Conservation (phyloP, 2,797 vertebrate genomes). For the Etheostoma perlongum region DNA sequence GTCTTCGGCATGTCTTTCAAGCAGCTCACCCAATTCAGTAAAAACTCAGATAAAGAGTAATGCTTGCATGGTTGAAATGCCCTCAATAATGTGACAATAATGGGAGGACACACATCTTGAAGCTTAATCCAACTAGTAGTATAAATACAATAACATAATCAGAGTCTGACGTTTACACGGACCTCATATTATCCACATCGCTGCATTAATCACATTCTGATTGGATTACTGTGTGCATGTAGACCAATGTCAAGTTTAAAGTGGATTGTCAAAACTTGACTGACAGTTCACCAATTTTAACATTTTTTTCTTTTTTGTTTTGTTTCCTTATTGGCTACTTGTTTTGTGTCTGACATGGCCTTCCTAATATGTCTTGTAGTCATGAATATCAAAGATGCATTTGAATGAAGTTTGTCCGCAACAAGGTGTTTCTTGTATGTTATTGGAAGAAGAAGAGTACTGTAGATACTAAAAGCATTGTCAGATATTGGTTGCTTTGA, state of each 20-base stretch:
- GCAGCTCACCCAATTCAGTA: constrained; percentile 1
- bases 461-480: background rate
- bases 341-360: background rate
- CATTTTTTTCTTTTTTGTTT: background rate
- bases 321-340: background rate
- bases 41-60: constrained; percentile 15
- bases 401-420: background rate
- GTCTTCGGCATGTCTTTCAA: background rate
- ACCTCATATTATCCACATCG: constrained; percentile 13
- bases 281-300: background rate
- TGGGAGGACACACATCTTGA: constrained; percentile 7
- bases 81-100: constrained; percentile 25
- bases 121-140: constrained; percentile 28
- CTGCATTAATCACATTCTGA: constrained; percentile 16
- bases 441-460: background rate
- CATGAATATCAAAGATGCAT: background rate
- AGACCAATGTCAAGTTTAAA: constrained; percentile 4
- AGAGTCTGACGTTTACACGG: constrained; percentile 17
- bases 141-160: constrained; percentile 36
- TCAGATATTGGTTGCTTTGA: background rate
- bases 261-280: background rate
- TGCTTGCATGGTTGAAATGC: constrained; percentile 23
- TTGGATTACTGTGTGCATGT: constrained; percentile 11
- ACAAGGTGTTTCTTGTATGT: background rate
- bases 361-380: background rate